Base-by-base conservation (phyloP, 2,888 invertebrate species). In the Tachystola acroxantha region DNA sequence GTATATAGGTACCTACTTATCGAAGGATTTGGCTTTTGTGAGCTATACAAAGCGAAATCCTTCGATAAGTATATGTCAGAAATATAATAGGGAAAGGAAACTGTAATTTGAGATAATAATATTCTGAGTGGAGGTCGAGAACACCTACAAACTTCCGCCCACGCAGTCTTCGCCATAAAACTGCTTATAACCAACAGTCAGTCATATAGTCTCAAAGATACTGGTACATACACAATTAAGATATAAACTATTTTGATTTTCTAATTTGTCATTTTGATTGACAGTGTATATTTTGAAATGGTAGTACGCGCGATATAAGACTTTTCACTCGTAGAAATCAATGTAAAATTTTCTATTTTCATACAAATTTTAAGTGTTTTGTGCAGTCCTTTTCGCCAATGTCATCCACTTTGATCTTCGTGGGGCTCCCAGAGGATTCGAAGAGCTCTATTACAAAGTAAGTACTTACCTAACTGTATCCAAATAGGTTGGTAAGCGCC, bases 381-480 rank as follows among this genome's bases (percentile, higher is more conserved):
- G 31, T 31, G 33, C 25, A 10, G 12, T 33, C 11, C 4, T 27
- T 7, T 12, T 24, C 24, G 29, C 26, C 28, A 31, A 91, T 91
- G 91, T 90, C 91, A 64, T 91, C 91, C 33, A 91, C 91, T 26
- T 71, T 88, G 35, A 88, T 89, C 41, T 90, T 86, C 57, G 85
- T 89, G 44, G 91, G 91, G 40, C 57, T 90, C 45, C 81, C 79
- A 30, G 88, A 89, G 53, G 88, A 88, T 51, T 87, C 82, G 43
- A 91, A 89, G 63, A 89, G 90, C 59, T 91, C 91, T 28, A 91
- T 92, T 78, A 91, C 78, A 48, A 85, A 71, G 84, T 86, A 64
- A 55, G 80, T 77, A 40, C 25, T 10, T 42, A 27, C 16, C 3
- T 4, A 16, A 16, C n/a, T n/a, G n/a, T n/a, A n/a, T n/a, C n/a